Base-by-base conservation (phyloP, 2,113 vertebrate genomes). In the Pithys albifrons region DNA sequence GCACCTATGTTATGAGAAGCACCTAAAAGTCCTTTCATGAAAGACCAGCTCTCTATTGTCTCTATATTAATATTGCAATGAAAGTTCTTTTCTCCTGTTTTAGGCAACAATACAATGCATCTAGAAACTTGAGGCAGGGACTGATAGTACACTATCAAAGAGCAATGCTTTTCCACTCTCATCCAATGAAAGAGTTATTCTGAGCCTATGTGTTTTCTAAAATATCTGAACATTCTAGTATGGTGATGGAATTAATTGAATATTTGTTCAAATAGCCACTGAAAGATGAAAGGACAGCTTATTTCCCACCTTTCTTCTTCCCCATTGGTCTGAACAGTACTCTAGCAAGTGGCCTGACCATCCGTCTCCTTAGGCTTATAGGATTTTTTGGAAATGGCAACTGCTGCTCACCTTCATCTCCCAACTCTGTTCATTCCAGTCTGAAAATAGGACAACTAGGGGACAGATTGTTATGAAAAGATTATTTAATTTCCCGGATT, bases 111-210 rank as follows among this genome's bases (percentile, higher is more conserved):
- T 16, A 16, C 25, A 52, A 51, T 6, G 19, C 23, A 20, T 33
- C 39, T 58, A 64, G 29, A 69, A 58, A n/a, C 29, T 9, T 35
- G 67, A 81, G 78, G 55, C 9, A 28, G 15, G 10, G 14, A 27
- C 35, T 27, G n/a, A 33, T 0, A 4, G 19, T 5, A 4, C 1
- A 6, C 35, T 35, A 67, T 72, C 14, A 24, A 46, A 43, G 31
- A 29, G 20, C 15, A 23, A 3, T 0, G 0, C 14, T 82, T 45
- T 82, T 19, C 55, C 25, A 16, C 8, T 58, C 43, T 43, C 16
- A 8, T 2, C 2, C 19, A 74, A 64, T 5, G 31, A 41, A 58
- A 58, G 24, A 35, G 25, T 29, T 35, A 33, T 39, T 81, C 55
- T 48, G 18, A 59, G 16, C 0, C 0, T 12, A 10, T 3, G 4